Base-by-base conservation (phyloP, 1,140 invertebrate genomes). In the Brachionus angularis region DNA sequence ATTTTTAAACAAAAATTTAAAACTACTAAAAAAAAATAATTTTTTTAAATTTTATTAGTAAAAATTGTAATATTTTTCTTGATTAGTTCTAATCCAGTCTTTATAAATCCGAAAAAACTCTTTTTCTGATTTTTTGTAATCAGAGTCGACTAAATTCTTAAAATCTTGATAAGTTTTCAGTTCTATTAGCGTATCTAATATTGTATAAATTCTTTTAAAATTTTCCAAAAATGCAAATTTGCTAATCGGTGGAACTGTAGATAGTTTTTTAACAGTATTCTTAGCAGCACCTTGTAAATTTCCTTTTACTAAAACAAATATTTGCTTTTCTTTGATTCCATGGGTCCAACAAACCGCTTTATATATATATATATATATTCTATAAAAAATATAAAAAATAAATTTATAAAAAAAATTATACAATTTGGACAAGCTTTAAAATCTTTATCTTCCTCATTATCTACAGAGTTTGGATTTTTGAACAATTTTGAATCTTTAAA, bases 401-500 rank as follows among this genome's bases (percentile, higher is more conserved):
- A 42, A 44, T n/a, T 34, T 29, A 5, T 14, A 10, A 64, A 42
- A 47, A 33, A 47, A 47, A 67, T 67, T 67, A n/a, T n/a, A 67
- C 62, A 47, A 47, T 46, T 67, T 44, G 62, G 62, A 49, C 47
- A 50, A n/a, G 62, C 39, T 67, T 67, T 46, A 21, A 47, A 18
- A 36, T 50, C 27, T 29, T 18, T 12, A 58, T 58, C 36, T 12
- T 3, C 18, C 12, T 58, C 53, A 39, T 16, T 18, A 27, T 67
- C 42, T 23, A 4, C 16, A n/a, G 31, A 21, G 8, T 46, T 27
- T 1, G 27, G 42, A 5, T 47, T 47, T 67, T 67, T 67, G 1
- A 25, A 8, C 4, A 67, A 14, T 47, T 67, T 67, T 31, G 62
- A 67, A 58, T 77, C 74, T 67, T 73, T 71, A 75, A 84, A 84